Conservation (phyloP, 2,888 invertebrate genomes). For the Danaus chrysippus region DNA sequence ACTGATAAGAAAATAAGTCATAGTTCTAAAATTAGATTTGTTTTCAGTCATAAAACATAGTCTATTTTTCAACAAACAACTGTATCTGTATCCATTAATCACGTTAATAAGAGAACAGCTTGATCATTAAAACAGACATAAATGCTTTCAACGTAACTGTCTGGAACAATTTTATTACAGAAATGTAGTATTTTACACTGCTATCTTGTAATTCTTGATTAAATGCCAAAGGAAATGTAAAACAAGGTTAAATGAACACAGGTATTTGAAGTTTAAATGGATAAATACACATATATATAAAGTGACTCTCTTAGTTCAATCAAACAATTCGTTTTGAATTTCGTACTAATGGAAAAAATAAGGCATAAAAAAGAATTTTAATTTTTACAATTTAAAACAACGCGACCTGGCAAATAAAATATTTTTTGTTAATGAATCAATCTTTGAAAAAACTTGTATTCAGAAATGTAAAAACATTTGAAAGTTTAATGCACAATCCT, state of each 20-base stretch:
- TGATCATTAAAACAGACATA: constrained; percentile 4
- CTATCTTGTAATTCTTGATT: not conserved
- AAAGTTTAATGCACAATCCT: too few species aligned
- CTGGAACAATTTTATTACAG: constrained; percentile 1
- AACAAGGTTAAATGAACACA: too few species aligned
- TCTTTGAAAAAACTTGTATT: too few species aligned
- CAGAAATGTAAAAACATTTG: too few species aligned
- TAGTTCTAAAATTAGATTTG: not conserved
- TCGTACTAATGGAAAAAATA: too few species aligned
- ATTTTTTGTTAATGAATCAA: too few species aligned
- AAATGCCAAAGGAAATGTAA: too few species aligned
- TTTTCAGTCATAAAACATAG: constrained; percentile 1
- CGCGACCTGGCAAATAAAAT: too few species aligned
- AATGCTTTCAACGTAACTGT: constrained; percentile 1
- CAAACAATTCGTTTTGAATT: not conserved
- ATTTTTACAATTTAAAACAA: too few species aligned
- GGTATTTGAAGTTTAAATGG: too few species aligned
- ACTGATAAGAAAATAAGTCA: not conserved
- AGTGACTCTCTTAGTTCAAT: not conserved
- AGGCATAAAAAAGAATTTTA: too few species aligned
- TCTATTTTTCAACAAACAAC: constrained; percentile 3
- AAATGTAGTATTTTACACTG: not conserved
- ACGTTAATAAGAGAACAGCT: constrained; percentile 1
- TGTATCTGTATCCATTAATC: constrained; percentile 4
- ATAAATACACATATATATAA: not conserved